Base-by-base conservation (phyloP, 2,113 vertebrate species). In the Riparia riparia region DNA sequence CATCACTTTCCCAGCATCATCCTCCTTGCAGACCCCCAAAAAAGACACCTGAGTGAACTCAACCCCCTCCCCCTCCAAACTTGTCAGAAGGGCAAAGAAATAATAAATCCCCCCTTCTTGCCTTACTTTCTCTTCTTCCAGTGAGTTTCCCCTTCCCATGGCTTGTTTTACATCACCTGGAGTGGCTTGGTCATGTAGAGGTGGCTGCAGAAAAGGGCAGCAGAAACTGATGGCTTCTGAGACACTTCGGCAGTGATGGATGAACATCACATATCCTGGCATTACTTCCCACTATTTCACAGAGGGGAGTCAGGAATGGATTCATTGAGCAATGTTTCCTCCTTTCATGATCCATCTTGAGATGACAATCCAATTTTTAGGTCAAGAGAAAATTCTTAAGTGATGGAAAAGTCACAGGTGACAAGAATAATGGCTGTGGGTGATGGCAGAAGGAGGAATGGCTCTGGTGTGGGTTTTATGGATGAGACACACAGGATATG, bases 351-450 rank as follows among this genome's bases (percentile, higher is more conserved):
- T 92, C 87, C 71, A 68, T 94, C 93, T 88, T 51, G 56, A 86
- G n/a, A 42, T 83, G 79, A 74, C 65, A 90, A 90, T 81, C n/a
- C 65, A 72, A 71, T 95, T 96, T 96, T 76, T 64, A 61, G 61
- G 77, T 83, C 86, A 93, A 86, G 41, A 77, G 64, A 93, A 94
- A 86, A 82, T 39, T 61, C 28, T 37, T 31, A 56, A 91, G 56
- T n/a, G 88, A 86, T 50, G 34, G 74, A 90, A 85, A 86, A 85
- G 54, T 82, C 85, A 63, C 60, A 22, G 56, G 24, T 86, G 82
- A 84, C 56, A 88, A 83, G 56, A 95, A 41, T 49, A 76, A 88
- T 24, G 41, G 74, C 29, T 12, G 32, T 58, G 37, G 50, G 65
- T 29, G 37, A 54, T 71, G 60, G 28, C 37, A 94, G 91, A 10